Evolutionary conservation across 2,797 vertebrate species (phyloP), one percentile per base, ranked within the genome.

Genomic region (Amblyopsis hoosieri): DNA sequence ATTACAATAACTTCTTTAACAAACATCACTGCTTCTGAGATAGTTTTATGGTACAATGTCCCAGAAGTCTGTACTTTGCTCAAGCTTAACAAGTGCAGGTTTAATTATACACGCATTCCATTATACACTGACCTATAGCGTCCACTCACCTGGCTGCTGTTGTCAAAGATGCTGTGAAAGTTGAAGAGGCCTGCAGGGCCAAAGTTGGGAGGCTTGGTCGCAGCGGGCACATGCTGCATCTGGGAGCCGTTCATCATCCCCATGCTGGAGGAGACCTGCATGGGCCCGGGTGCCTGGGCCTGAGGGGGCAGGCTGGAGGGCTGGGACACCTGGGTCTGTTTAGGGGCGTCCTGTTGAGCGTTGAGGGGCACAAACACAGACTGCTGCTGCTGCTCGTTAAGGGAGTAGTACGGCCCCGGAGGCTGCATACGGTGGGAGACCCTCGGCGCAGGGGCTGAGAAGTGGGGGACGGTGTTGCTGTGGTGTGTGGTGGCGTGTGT

Each of bases 161-260:
- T 96, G 75, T 99, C 96, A 75, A 98, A 98, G 86, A 98, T 97
- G 91, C 95, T 99, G 91, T 96, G 97, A 91, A 99, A 98, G 93
- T 95, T 97, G 90, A 99, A 97, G 82, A 98, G 94, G 23, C 96
- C 96, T 51, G 96, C 94, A 54, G 94, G 95, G 75, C 97, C 94
- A 54, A 96, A 97, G 66, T 96, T 94, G 54, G 94, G 94, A 82
- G 95, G 94, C 87, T 95, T 99, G 87, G 94, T 86, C 19, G 85
- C 88, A 68, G 88, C 90, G 67, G 95, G 92, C 83, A 96, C 93
- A 73, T 97, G 89, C 61, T 89, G 97, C 93, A 99, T 95, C 90
- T 98, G 97, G 81, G 97, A 97, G 89, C 95, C 94, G 11, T 96
- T 98, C 89, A 99, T 95, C 90, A 98, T 92, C 69, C 95, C 95